Evolutionary conservation across 35 echinoderm and acorn worm species (phyloP).

Genomic region (Acanthaster planci): DNA sequence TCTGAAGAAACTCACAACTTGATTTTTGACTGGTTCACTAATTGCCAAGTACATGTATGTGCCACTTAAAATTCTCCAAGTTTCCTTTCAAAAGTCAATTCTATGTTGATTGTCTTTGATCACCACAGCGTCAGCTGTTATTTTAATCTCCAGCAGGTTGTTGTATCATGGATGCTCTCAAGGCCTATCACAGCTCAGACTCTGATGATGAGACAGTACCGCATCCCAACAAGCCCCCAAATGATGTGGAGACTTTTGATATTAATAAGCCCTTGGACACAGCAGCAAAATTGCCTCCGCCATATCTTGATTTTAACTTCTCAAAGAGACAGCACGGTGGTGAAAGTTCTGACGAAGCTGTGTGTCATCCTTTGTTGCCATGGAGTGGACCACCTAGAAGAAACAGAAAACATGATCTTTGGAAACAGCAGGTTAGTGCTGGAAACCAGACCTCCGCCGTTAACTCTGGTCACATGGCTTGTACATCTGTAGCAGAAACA

Average conservation of each 20-base stretch:
- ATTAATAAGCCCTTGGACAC: background rate
- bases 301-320: background rate
- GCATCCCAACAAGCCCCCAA: background rate
- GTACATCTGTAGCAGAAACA: background rate
- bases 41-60: too few relatives aligned
- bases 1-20: too few relatives aligned
- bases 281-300: background rate
- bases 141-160: too few relatives aligned
- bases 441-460: background rate
- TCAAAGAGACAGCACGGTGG: background rate
- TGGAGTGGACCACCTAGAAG: background rate
- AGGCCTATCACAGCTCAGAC: constrained; percentile 16
- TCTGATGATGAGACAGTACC: background rate
- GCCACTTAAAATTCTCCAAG: too few relatives aligned
- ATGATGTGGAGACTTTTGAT: background rate
- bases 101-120: too few relatives aligned
- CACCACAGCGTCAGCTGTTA: too few relatives aligned
- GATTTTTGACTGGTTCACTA: too few relatives aligned
- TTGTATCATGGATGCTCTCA: constrained; percentile 23
- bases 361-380: background rate
- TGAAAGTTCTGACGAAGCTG: background rate
- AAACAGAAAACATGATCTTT: background rate
- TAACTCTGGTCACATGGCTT: background rate
- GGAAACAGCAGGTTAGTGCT: background rate
- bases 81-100: too few relatives aligned